A percentile compares a stretch with the other conserved stretches of the same genome.
phyloP scores from a whole-genome alignment of 2,797 vertebrate genomes.

The Monodelphis domestica region DNA sequence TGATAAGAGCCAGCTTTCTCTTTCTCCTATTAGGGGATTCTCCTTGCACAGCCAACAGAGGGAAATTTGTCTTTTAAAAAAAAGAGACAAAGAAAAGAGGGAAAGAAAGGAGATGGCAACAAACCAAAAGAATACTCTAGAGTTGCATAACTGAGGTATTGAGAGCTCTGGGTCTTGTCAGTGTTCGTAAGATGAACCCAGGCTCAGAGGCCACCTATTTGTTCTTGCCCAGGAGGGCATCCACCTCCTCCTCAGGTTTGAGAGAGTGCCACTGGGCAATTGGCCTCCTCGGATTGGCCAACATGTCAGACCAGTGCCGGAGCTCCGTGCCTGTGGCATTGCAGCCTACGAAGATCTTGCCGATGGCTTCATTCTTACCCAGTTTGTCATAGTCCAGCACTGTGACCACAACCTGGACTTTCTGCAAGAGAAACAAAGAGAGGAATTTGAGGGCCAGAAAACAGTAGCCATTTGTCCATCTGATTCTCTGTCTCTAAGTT shows the following conservation, averaged over 20 bases:
- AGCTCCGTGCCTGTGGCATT: conserved; percentile 94
- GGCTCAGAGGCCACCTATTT: conserved; percentile 87
- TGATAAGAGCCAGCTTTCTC: conserved; percentile 77
- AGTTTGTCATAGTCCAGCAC: conserved; percentile 99
- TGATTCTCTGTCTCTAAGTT: not conserved
- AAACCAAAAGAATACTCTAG: conserved; percentile 63
- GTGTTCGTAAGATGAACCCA: conserved; percentile 64
- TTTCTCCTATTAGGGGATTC: conserved; percentile 77
- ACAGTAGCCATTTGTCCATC: fast-evolving
- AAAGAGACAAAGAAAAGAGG: conserved; percentile 17
- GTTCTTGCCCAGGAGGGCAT: conserved; percentile 93
- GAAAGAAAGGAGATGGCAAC: conserved; percentile 70
- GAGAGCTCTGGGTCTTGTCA: conserved; percentile 80
- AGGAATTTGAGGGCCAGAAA: not conserved
- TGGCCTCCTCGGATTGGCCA: conserved; percentile 96
- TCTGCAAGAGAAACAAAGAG: conserved; percentile 83
- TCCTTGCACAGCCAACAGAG: conserved; percentile 79
- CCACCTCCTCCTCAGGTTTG: conserved; percentile 97
- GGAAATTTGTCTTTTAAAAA: conserved; percentile 67
- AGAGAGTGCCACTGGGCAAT: conserved; percentile 99
- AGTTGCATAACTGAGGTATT: conserved; percentile 85
- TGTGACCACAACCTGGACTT: conserved; percentile 97
- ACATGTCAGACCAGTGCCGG: conserved; percentile 99
- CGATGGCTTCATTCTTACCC: conserved; percentile 98
- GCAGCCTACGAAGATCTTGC: conserved; percentile 96